phyloP scores from a whole-genome alignment of 2,113 vertebrate species.

The Anoplopoma fimbria region DNA sequence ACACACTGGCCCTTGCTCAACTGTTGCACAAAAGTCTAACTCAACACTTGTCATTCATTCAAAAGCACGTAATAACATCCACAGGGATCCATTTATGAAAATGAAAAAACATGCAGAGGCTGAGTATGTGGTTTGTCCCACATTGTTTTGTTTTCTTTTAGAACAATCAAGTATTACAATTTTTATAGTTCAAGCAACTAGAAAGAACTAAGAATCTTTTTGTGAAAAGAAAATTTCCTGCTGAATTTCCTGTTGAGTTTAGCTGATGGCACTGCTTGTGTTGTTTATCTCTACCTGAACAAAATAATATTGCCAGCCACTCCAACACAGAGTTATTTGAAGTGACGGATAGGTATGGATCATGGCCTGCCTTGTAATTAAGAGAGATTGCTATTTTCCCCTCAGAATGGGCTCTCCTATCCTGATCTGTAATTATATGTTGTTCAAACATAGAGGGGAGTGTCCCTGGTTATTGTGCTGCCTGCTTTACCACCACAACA shows the following conservation, averaged over 20 bases:
- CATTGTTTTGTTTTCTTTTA: not conserved
- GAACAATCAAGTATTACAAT: not conserved
- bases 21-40: conserved; percentile 66
- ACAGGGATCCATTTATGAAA: conserved; percentile 40
- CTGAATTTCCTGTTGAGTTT: not conserved
- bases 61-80: conserved; percentile 64
- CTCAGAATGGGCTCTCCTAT: conserved; percentile 79
- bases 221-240: not conserved
- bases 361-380: conserved; percentile 80
- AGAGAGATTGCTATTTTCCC: conserved; percentile 81
- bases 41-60: conserved; percentile 73
- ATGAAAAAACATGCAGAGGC: too few species aligned
- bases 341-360: conserved; percentile 78
- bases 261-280: conserved; percentile 4
- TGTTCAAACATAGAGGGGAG: conserved; percentile 82
- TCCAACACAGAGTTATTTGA: conserved; percentile 69
- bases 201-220: not conserved
- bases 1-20: conserved; percentile 61
- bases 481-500: conserved; percentile 67
- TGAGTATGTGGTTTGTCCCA: not conserved
- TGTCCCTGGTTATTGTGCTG: conserved; percentile 78
- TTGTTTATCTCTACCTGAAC: conserved; percentile 65
- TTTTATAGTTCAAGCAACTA: not conserved
- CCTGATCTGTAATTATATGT: conserved; percentile 83
- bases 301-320: conserved; percentile 64